Conservation (phyloP, 2,797 vertebrate genomes). For the Dipus sagitta region DNA sequence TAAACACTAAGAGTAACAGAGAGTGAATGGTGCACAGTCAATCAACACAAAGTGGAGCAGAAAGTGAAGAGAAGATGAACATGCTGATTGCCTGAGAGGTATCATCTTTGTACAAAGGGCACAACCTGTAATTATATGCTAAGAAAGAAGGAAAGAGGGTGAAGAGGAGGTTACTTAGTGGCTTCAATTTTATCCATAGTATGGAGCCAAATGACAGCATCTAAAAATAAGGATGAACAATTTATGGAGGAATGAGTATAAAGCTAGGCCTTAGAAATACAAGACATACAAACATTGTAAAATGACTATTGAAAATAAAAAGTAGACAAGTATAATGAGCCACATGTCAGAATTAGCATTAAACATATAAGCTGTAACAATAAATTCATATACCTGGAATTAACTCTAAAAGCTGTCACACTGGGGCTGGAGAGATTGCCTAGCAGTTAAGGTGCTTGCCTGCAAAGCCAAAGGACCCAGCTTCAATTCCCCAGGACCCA, state of each 20-base stretch:
- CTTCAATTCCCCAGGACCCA: too few species aligned
- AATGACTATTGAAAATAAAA: not conserved
- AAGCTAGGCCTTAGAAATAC: not conserved
- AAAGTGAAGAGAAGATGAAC: not conserved
- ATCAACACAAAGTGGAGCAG: not conserved
- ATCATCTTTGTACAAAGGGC: not conserved
- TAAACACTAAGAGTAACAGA: not conserved
- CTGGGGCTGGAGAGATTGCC: too few species aligned
- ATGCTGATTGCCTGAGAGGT: not conserved
- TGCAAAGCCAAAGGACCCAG: too few species aligned
- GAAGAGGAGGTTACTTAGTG: not conserved
- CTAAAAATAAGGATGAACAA: not conserved
- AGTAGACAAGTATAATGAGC: not conserved
- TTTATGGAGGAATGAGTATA: not conserved
- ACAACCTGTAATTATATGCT: not conserved
- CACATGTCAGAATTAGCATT: not conserved
- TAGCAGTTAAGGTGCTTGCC: too few species aligned
- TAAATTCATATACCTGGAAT: not conserved
- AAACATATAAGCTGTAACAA: not conserved
- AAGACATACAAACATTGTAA: not conserved
- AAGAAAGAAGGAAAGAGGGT: not conserved
- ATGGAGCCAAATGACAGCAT: not conserved
- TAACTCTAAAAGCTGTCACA: not conserved
- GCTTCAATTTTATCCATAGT: not conserved
- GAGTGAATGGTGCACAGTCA: not conserved